Percentiles rank a stretch among this genome's conserved stretches.
These are phyloP conservation scores for Eurystomus gularis DNA, from an alignment of 2,113 vertebrate species.

Conservation along the genomic window DNA sequence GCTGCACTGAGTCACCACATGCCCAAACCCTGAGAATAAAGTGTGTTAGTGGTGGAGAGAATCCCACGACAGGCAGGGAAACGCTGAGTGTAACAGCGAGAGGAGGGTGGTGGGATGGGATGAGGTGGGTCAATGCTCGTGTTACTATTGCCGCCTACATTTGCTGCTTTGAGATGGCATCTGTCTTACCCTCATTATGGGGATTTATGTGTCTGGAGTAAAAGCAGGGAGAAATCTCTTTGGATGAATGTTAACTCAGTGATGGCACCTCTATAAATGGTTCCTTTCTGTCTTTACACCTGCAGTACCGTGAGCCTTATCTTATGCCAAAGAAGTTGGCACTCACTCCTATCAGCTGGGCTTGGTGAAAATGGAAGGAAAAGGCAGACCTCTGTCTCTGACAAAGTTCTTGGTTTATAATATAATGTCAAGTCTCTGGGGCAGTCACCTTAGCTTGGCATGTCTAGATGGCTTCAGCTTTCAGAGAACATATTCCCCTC, in stretches of 20 bases:
- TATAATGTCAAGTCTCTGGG: background rate
- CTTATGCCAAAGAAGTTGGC: background rate
- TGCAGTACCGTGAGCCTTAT: background rate
- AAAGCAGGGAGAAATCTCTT: background rate
- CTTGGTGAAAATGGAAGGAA: background rate
- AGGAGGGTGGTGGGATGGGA: background rate
- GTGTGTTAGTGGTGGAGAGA: conserved; percentile 13
- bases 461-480: background rate
- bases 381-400: background rate
- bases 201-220: conserved; percentile 6
- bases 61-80: conserved; percentile 2
- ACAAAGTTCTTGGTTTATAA: background rate
- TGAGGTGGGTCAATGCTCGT: background rate
- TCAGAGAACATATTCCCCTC: background rate
- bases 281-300: background rate
- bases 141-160: background rate
- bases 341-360: background rate
- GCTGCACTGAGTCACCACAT: conserved; percentile 20
- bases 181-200: background rate
- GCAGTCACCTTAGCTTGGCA: background rate
- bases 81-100: background rate
- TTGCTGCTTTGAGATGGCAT: conserved; percentile 1
- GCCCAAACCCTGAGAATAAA: conserved; percentile 31
- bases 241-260: background rate
- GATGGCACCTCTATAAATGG: background rate